A percentile compares a stretch with the other conserved stretches of the same genome.
phyloP scores from a whole-genome alignment of 2,888 invertebrate species.

The Drosophila villosipedis region DNA sequence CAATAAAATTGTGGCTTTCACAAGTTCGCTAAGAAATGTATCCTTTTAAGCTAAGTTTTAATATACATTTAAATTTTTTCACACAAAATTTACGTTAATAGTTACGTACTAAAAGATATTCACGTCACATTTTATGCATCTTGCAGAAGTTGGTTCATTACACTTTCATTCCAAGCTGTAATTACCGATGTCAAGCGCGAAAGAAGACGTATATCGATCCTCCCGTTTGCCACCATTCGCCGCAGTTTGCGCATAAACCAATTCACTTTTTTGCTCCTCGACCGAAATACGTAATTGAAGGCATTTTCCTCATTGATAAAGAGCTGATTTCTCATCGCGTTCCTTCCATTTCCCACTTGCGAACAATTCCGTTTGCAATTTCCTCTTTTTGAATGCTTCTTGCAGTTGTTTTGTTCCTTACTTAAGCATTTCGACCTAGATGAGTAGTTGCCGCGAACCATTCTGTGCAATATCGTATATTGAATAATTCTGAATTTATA shows the following conservation, averaged over 20 bases:
- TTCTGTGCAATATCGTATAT: constrained; percentile 2
- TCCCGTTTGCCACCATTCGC: not conserved
- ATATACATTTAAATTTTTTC: not conserved
- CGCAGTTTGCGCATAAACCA: constrained; percentile 24
- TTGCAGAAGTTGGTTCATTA: not conserved
- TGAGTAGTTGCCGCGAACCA: not conserved
- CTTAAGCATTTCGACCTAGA: not conserved
- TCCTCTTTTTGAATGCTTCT: not conserved
- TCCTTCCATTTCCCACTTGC: constrained; percentile 29
- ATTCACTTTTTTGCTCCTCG: constrained; percentile 20
- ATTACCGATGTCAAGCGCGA: constrained; percentile 18
- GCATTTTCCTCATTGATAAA: constrained; percentile 17
- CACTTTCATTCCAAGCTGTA: constrained; percentile 25
- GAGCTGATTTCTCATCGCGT: not conserved
- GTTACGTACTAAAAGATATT: not conserved
- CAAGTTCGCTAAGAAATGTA: constrained; percentile 12
- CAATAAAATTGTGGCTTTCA: constrained; percentile 72
- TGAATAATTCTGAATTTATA: not conserved
- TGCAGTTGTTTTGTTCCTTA: not conserved
- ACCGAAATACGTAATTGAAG: constrained; percentile 21
- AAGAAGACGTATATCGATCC: not conserved
- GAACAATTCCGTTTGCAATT: constrained; percentile 27
- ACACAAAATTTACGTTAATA: not conserved
- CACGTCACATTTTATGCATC: not conserved
- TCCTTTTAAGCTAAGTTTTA: not conserved